Conservation (phyloP, 2,797 vertebrate species). For the Decapterus maruadsi region DNA sequence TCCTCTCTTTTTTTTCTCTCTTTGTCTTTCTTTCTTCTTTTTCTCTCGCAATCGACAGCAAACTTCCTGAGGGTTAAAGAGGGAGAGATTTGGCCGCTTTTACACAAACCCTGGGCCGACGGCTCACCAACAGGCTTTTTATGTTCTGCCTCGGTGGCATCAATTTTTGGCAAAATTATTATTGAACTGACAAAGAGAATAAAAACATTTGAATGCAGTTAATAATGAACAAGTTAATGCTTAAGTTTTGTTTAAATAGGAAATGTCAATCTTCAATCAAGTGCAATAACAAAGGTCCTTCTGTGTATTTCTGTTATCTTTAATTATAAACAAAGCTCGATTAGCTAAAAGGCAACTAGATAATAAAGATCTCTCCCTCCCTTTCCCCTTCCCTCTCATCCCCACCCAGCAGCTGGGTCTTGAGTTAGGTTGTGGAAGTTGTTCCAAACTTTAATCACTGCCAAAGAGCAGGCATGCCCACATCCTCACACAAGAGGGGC, state of each 20-base stretch:
- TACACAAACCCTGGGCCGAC: constrained; percentile 48
- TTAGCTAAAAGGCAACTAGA: constrained; percentile 44
- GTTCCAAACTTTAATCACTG: constrained; percentile 87
- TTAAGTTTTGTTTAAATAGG: constrained; percentile 8
- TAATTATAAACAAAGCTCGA: constrained; percentile 50
- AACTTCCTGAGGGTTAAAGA: constrained; percentile 79
- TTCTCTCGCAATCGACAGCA: constrained; percentile 69
- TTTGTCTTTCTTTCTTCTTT: constrained; percentile 48
- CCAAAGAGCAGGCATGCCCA: constrained; percentile 87
- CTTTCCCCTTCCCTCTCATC: constrained; percentile 17
- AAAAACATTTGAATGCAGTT: neutral
- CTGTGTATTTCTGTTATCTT: constrained; percentile 39
- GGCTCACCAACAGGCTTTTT: constrained; percentile 40
- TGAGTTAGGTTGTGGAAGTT: constrained; percentile 58
- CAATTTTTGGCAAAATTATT: neutral
- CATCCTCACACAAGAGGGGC: constrained; percentile 88
- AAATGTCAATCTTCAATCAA: constrained; percentile 26
- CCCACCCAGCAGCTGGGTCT: constrained; percentile 58
- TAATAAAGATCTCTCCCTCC: constrained; percentile 34
- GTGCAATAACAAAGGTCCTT: constrained; percentile 16
- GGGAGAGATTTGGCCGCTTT: constrained; percentile 65
- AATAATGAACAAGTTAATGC: neutral
- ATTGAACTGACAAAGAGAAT: constrained; percentile 2
- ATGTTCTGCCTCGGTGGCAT: constrained; percentile 28
- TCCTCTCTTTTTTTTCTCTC: constrained; percentile 23